These are phyloP conservation scores for Coranthus polyacanthus DNA, from an alignment of 2,797 vertebrate species.

Conservation along the genomic window DNA sequence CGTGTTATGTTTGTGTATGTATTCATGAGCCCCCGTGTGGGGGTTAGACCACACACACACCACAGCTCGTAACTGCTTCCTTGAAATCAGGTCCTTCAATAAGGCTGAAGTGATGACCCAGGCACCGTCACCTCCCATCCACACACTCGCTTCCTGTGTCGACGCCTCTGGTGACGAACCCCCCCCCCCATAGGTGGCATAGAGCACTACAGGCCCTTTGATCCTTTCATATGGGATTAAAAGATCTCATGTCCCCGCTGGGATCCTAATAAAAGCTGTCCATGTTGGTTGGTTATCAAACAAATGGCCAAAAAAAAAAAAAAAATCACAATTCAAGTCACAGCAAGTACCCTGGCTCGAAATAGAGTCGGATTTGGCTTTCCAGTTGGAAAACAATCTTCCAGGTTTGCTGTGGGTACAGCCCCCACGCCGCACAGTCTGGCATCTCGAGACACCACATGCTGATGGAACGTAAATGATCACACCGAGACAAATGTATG, in stretches of 20 bases:
- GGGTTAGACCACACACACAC: slow-evolving; percentile 9
- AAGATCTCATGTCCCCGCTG: slow-evolving; percentile 23
- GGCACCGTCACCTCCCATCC: slow-evolving; percentile 37
- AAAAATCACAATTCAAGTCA: slow-evolving; percentile 26
- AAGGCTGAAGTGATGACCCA: slow-evolving; percentile 45
- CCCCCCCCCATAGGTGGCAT: slow-evolving; percentile 48
- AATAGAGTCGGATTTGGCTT: slow-evolving; percentile 30
- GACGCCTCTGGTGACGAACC: slow-evolving; percentile 68
- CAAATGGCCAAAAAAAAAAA: slow-evolving; percentile 31
- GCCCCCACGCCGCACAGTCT: slow-evolving; percentile 44
- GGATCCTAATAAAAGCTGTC: slow-evolving; percentile 16
- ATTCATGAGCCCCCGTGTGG: too few species aligned
- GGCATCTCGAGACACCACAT: slow-evolving; percentile 49
- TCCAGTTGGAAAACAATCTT: slow-evolving; percentile 33
- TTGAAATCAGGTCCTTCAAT: slow-evolving; percentile 36
- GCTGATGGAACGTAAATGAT: slow-evolving; percentile 41
- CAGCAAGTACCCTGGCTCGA: slow-evolving; percentile 20
- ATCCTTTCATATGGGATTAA: slow-evolving; percentile 32
- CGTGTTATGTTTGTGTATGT: too few species aligned
- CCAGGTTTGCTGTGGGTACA: slow-evolving; percentile 34
- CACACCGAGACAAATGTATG: slow-evolving; percentile 31
- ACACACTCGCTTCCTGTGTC: slow-evolving; percentile 66
- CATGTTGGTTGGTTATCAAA: slow-evolving; percentile 24
- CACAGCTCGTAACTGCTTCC: slow-evolving; percentile 60
- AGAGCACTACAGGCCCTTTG: slow-evolving; percentile 24